phyloP scores from a whole-genome alignment of 2,888 invertebrate genomes.

The Lampropteryx suffumata region DNA sequence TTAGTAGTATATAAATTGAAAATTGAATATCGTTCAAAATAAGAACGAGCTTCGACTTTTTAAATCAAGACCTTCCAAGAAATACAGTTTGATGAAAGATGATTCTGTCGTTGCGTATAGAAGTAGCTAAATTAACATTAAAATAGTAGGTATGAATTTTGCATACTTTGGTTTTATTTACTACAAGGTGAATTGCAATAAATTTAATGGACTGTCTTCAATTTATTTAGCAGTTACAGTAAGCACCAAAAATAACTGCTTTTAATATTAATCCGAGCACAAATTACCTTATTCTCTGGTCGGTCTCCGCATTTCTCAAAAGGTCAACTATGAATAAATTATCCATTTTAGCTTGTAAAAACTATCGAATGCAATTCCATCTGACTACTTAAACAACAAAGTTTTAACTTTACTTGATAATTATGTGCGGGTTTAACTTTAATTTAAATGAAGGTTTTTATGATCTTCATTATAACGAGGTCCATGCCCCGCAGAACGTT shows the following conservation, averaged over 20 bases:
- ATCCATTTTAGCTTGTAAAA: constrained; percentile 34
- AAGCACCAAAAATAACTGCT: neutral
- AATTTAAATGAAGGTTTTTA: constrained; percentile 19
- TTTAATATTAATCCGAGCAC: neutral
- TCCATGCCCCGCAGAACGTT: no score
- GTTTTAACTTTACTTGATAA: constrained; percentile 16
- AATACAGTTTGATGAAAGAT: no score
- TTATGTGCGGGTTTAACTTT: constrained; percentile 16
- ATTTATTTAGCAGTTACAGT: neutral
- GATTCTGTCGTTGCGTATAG: no score
- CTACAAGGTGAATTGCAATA: no score
- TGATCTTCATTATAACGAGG: no score
- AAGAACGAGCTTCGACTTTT: neutral
- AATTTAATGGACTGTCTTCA: no score
- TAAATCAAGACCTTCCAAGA: no score
- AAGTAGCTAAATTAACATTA: no score
- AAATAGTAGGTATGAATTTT: no score
- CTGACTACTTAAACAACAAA: constrained; percentile 23
- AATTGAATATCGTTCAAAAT: constrained; percentile 2
- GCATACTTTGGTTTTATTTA: no score
- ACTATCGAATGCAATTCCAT: constrained; percentile 32
- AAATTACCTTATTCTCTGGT: constrained; percentile 4
- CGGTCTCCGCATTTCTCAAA: constrained; percentile 29
- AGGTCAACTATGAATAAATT: constrained; percentile 46
- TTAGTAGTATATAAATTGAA: constrained; percentile 10